Base-by-base conservation (phyloP, 1,140 invertebrate species). In the Mizuhopecten yessoensis region DNA sequence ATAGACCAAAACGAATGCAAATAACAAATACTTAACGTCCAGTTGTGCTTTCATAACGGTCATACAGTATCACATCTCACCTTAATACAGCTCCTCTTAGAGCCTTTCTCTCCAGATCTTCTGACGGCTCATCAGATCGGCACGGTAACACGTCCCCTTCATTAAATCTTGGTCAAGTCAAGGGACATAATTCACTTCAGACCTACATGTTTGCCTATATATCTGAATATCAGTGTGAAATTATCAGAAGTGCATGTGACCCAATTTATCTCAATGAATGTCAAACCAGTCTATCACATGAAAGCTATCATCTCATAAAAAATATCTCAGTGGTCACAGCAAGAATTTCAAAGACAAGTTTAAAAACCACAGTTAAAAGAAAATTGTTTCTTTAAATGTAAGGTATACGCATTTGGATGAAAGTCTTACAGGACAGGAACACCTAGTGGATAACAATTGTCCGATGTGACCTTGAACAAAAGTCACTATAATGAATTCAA, bases 31-130 rank as follows among this genome's bases (percentile, higher is more conserved):
- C n/a, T n/a, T n/a, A n/a, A n/a, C n/a, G n/a, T n/a, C n/a, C n/a
- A n/a, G n/a, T n/a, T n/a, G n/a, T n/a, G n/a, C n/a, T n/a, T n/a
- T n/a, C n/a, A n/a, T n/a, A n/a, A n/a, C n/a, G n/a, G n/a, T n/a
- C n/a, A n/a, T n/a, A n/a, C n/a, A 20, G 45, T 20, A 3, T 17
- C n/a, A 29, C 2, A 87, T 90, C 91, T 91, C 92, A 95, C 95
- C 94, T 91, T 86, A 95, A 89, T 87, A 94, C 93, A 3, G 97
- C 97, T 93, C 97, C 97, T 45, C 97, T 96, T 7, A 98, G 96
- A 0, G 97, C 97, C 86, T 97, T 96, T 33, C 97, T 97, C 90
- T 97, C 97, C 89, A 97, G 97, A 49, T 97, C 97, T 90, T 98
- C 97, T 34, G 96, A 95, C 0, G 96, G 96, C 29, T 97, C 97